Evolutionary conservation across 1,140 invertebrate species (phyloP).

Genomic region (Heliothis virescens): DNA sequence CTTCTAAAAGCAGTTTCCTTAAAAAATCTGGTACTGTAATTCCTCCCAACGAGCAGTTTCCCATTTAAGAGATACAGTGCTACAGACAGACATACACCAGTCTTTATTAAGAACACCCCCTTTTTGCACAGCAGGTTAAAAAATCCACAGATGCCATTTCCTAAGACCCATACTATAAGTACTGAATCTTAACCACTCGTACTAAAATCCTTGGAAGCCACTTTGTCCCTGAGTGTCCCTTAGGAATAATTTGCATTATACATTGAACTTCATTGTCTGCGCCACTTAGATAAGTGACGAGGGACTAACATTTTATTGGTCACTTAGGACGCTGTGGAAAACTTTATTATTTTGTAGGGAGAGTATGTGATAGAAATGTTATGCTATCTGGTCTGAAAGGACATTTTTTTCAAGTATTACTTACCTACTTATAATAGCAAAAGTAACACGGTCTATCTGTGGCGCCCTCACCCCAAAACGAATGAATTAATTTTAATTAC

Average conservation of each 20-base stretch:
- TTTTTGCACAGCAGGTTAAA: not conserved
- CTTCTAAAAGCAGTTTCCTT: too few relatives aligned
- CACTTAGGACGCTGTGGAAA: not conserved
- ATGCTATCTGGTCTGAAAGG: not conserved
- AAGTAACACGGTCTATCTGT: too few relatives aligned
- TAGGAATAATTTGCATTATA: slow-evolving; percentile 50
- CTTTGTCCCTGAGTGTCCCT: slow-evolving; percentile 10
- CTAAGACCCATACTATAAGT: not conserved
- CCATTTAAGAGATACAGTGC: too few relatives aligned
- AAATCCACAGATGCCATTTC: not conserved
- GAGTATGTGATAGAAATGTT: not conserved
- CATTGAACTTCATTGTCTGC: slow-evolving; percentile 30
- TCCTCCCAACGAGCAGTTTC: too few relatives aligned
- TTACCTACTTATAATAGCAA: too few relatives aligned
- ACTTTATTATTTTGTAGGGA: not conserved
- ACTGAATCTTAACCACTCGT: slow-evolving; percentile 43
- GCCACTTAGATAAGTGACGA: slow-evolving; percentile 21
- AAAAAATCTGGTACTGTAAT: too few relatives aligned
- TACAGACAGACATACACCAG: too few relatives aligned
- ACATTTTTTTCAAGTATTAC: too few relatives aligned
- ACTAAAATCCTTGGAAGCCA: slow-evolving; percentile 41
- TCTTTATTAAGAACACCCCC: too few relatives aligned
- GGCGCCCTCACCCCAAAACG: too few relatives aligned
- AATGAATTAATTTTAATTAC: too few relatives aligned
- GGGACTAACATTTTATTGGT: slow-evolving; percentile 18